Evolutionary conservation across 2,113 vertebrate species (phyloP).

Genomic region (Psittacus erithacus): DNA sequence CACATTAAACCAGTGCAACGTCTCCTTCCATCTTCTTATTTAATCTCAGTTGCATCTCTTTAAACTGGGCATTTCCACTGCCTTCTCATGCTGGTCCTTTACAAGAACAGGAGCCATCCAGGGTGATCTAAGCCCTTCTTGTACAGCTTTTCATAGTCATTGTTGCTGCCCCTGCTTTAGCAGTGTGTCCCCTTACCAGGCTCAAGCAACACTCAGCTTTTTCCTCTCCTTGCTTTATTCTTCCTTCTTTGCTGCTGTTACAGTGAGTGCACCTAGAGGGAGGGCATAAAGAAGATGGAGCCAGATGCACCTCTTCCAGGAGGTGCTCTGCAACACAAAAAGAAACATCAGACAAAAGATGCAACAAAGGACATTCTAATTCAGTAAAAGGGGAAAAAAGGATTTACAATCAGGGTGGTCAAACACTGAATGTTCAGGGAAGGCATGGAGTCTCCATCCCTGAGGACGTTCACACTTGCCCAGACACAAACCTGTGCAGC

Average conservation of each 20-base stretch:
- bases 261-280: neutral
- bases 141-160: neutral
- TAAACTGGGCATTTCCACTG: neutral
- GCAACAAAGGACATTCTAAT: neutral
- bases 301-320: neutral
- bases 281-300: neutral
- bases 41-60: neutral
- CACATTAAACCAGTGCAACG: fast-evolving
- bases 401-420: neutral
- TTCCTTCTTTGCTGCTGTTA: neutral
- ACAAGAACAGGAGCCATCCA: neutral
- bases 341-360: neutral
- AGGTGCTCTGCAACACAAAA: neutral
- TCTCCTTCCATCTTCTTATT: neutral
- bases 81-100: neutral
- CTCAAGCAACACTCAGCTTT: neutral
- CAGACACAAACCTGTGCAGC: neutral
- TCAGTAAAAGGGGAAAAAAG: fast-evolving
- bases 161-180: neutral
- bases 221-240: neutral
- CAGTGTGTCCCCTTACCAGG: neutral
- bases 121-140: neutral
- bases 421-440: neutral
- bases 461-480: neutral
- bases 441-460: neutral